These are phyloP conservation scores for Bradysia coprophila DNA, from an alignment of 1,140 invertebrate species.

Conservation along the genomic window DNA sequence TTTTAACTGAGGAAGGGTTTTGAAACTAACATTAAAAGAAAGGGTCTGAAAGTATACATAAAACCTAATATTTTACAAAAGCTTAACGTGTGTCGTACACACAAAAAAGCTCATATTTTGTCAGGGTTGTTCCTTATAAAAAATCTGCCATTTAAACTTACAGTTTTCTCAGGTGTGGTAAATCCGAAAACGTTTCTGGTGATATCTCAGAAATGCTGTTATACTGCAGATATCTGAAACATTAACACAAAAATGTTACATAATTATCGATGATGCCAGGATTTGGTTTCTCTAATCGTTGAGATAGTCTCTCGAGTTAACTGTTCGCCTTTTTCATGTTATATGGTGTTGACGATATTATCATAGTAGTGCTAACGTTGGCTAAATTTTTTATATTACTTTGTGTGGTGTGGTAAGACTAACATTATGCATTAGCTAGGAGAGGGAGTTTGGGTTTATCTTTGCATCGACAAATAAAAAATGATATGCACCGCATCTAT, in stretches of 20 bases:
- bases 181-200: constrained; percentile 36
- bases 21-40: too few relatives aligned
- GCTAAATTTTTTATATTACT: too few relatives aligned
- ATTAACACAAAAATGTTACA: constrained; percentile 2
- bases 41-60: too few relatives aligned
- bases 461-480: too few relatives aligned
- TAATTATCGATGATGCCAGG: too few relatives aligned
- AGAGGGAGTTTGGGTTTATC: too few relatives aligned
- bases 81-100: not conserved
- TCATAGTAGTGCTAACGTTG: too few relatives aligned
- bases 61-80: not conserved
- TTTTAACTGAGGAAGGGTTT: too few relatives aligned
- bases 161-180: constrained; percentile 39
- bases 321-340: not conserved
- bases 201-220: constrained; percentile 40
- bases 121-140: not conserved
- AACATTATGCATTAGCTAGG: too few relatives aligned
- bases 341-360: not conserved
- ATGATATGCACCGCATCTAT: too few relatives aligned
- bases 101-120: not conserved
- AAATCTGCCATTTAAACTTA: constrained; percentile 30
- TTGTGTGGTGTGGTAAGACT: not conserved
- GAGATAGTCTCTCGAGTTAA: not conserved
- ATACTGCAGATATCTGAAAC: constrained; percentile 38
- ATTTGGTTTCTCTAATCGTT: not conserved